Percentiles rank a stretch among this genome's conserved stretches.
phyloP scores from a whole-genome alignment of 2,797 vertebrate genomes.

The Sebastes ruberrimus region DNA sequence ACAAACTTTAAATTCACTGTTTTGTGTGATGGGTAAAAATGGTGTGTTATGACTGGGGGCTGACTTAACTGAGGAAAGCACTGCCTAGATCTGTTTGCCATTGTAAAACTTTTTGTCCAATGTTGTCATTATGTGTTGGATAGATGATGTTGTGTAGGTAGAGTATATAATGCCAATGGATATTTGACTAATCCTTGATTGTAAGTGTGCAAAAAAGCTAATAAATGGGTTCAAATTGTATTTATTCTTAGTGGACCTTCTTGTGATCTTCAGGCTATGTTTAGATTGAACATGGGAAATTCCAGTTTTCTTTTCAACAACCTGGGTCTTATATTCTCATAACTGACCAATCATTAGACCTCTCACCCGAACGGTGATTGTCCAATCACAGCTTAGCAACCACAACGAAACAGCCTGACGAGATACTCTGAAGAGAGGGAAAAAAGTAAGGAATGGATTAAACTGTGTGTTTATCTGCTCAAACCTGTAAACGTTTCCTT shows the following conservation, averaged over 20 bases:
- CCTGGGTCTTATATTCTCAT: not conserved
- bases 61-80: conserved; percentile 54
- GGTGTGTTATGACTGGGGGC: conserved; percentile 36
- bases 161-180: conserved; percentile 70
- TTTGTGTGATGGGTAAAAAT: conserved; percentile 60
- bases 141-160: conserved; percentile 74
- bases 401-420: not conserved
- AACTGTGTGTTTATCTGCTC: not conserved
- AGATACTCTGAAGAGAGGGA: too few relatives aligned
- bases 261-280: conserved; percentile 8
- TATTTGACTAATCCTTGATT: conserved; percentile 76
- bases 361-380: fast-evolving
- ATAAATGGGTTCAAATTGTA: conserved; percentile 77
- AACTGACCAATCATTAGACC: not conserved
- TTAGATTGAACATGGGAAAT: not conserved
- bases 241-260: conserved; percentile 22
- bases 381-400: not conserved
- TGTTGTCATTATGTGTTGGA: conserved; percentile 75
- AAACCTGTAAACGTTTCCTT: too few relatives aligned
- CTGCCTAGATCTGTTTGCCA: conserved; percentile 75
- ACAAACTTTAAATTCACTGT: conserved; percentile 59
- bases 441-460: not conserved
- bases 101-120: conserved; percentile 74
- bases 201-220: conserved; percentile 80
- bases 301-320: not conserved